Conservation (phyloP, 2,888 invertebrate genomes). For the Agrochola lychnidis region DNA sequence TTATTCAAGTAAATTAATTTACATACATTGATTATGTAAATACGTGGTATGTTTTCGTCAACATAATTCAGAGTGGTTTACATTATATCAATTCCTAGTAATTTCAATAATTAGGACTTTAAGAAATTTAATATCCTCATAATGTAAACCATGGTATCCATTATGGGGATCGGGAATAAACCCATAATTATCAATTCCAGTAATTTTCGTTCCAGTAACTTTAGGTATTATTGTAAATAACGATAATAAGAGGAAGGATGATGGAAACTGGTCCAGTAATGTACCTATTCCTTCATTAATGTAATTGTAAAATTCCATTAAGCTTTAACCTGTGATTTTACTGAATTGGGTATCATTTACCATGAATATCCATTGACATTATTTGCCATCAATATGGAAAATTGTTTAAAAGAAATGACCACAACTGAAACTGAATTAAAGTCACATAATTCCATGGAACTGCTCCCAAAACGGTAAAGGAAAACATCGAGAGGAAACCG, state of each 20-base stretch:
- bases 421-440: neutral
- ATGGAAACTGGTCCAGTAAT: neutral
- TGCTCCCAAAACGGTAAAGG: neutral
- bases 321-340: neutral
- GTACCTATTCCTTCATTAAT: conserved; percentile 18
- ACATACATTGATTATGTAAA: conserved; percentile 6
- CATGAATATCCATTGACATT: neutral
- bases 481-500: neutral
- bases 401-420: neutral
- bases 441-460: neutral
- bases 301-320: conserved; percentile 7
- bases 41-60: conserved; percentile 1
- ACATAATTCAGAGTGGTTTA: neutral
- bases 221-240: neutral
- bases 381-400: neutral
- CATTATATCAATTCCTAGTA: neutral
- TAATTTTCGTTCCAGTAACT: conserved; percentile 2
- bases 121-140: neutral
- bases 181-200: conserved; percentile 15
- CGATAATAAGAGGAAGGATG: conserved; percentile 15
- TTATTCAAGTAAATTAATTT: neutral
- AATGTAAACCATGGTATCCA: neutral
- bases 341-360: conserved; percentile 9
- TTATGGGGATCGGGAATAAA: conserved; percentile 4
- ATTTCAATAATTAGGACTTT: neutral